phyloP scores from a whole-genome alignment of 2,888 invertebrate genomes.

The Drosophila multiciliata region DNA sequence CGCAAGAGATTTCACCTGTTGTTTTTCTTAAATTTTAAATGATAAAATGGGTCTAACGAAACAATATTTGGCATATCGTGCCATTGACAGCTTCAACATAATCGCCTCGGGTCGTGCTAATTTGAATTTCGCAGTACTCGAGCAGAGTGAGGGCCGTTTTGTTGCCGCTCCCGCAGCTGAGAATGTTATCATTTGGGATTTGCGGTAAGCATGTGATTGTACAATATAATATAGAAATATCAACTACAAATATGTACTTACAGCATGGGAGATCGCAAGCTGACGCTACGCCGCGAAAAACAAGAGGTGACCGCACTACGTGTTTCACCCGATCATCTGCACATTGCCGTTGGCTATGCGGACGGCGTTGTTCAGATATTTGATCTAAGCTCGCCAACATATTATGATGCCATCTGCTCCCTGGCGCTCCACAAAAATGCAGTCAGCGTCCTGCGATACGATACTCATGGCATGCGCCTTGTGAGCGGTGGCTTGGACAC shows the following conservation, averaged over 20 bases:
- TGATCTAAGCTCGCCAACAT: constrained; percentile 89
- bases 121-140: constrained; percentile 91
- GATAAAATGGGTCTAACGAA: constrained; percentile 93
- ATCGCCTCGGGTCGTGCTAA: constrained; percentile 93
- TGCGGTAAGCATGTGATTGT: constrained; percentile 88
- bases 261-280: constrained; percentile 87
- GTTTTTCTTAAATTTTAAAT: constrained; percentile 40
- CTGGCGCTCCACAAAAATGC: constrained; percentile 93
- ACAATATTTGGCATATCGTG: constrained; percentile 95
- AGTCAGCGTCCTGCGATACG: constrained; percentile 93
- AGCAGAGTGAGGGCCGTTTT: constrained; percentile 92
- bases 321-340: constrained; percentile 90
- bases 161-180: constrained; percentile 97
- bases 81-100: constrained; percentile 94
- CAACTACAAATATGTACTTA: constrained; percentile 6
- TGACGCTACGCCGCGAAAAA: constrained; percentile 92
- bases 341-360: constrained; percentile 95
- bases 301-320: constrained; percentile 91
- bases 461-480: constrained; percentile 92
- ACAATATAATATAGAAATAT: not conserved
- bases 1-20: constrained; percentile 29
- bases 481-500: constrained; percentile 96
- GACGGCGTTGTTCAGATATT: constrained; percentile 95
- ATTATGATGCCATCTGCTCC: constrained; percentile 87
- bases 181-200: constrained; percentile 97